Evolutionary conservation across 2,797 vertebrate species (phyloP).

Genomic region (Enteromius thamalakanensis): DNA sequence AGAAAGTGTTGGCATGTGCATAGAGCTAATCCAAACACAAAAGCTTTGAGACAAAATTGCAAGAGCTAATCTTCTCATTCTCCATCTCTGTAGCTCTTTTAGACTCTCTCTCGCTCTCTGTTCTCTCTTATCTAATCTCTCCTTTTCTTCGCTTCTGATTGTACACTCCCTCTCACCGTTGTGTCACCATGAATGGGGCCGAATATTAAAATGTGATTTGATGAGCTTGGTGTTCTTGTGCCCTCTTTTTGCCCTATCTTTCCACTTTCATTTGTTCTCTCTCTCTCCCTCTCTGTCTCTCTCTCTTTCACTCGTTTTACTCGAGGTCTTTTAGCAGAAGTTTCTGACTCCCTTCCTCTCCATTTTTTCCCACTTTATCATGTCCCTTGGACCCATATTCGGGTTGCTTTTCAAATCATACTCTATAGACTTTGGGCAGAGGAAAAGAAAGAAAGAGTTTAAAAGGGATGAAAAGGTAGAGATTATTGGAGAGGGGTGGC

Average conservation of each 20-base stretch:
- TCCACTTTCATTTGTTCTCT: constrained; percentile 14
- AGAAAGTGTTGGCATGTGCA: constrained; percentile 18
- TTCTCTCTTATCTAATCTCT: constrained; percentile 71
- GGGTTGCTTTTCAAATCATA: constrained; percentile 44
- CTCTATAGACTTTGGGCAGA: constrained; percentile 34
- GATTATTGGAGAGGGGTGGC: constrained; percentile 29
- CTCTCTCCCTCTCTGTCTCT: not conserved
- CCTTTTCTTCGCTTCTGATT: constrained; percentile 70
- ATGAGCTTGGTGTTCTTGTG: constrained; percentile 72
- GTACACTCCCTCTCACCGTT: constrained; percentile 61
- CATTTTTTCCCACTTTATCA: not conserved
- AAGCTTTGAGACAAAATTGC: constrained; percentile 59
- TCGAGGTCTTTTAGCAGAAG: not conserved
- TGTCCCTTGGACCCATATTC: constrained; percentile 15
- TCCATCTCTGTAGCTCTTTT: constrained; percentile 71
- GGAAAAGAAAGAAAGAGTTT: constrained; percentile 36
- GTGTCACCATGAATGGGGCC: constrained; percentile 59
- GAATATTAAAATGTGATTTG: constrained; percentile 78
- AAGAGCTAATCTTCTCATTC: constrained; percentile 68
- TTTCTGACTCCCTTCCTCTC: not conserved
- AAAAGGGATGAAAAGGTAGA: constrained; percentile 37
- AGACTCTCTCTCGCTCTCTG: constrained; percentile 60
- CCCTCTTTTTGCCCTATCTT: constrained; percentile 49
- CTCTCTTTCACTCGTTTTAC: not conserved
- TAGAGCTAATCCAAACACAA: constrained; percentile 36